phyloP scores from a whole-genome alignment of 2,888 invertebrate genomes.

The Drosophila mettleri region DNA sequence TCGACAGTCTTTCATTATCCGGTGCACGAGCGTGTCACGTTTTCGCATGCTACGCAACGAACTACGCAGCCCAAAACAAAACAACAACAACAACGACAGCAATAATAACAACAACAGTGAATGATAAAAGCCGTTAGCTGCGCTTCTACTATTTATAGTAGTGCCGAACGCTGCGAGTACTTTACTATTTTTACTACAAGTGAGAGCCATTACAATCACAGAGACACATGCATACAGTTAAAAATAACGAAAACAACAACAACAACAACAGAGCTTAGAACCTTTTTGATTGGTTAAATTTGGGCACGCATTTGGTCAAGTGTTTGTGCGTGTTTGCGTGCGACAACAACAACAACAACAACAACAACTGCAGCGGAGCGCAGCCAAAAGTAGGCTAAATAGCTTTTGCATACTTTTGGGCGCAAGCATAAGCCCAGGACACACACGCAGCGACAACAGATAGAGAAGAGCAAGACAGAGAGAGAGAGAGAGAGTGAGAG shows the following conservation, averaged over 20 bases:
- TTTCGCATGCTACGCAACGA: conserved; percentile 53
- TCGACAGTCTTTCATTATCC: conserved; percentile 70
- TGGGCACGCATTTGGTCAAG: conserved; percentile 7
- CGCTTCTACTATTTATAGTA: conserved; percentile 66
- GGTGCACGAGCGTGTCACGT: conserved; percentile 67
- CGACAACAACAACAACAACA: conserved; percentile 16
- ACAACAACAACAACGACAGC: conserved; percentile 28
- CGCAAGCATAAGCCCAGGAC: conserved; percentile 38
- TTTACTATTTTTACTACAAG: conserved; percentile 69
- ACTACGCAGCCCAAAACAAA: conserved; percentile 38
- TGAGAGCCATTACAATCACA: conserved; percentile 10
- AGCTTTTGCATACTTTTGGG: conserved; percentile 70
- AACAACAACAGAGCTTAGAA: not conserved
- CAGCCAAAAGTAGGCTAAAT: conserved; percentile 71
- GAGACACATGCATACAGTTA: conserved; percentile 7
- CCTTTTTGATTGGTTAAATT: conserved; percentile 11
- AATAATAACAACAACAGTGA: conserved; percentile 35
- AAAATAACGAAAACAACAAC: conserved; percentile 20
- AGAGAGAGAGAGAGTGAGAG: not conserved
- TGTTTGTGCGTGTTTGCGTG: conserved; percentile 19
- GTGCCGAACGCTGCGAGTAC: conserved; percentile 58
- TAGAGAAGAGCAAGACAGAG: conserved; percentile 2
- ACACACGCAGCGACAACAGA: not conserved
- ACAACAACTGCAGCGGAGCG: conserved; percentile 21
- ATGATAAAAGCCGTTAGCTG: conserved; percentile 52